phyloP scores from a whole-genome alignment of 2,113 vertebrate genomes.

The Oreotrochilus melanogaster region DNA sequence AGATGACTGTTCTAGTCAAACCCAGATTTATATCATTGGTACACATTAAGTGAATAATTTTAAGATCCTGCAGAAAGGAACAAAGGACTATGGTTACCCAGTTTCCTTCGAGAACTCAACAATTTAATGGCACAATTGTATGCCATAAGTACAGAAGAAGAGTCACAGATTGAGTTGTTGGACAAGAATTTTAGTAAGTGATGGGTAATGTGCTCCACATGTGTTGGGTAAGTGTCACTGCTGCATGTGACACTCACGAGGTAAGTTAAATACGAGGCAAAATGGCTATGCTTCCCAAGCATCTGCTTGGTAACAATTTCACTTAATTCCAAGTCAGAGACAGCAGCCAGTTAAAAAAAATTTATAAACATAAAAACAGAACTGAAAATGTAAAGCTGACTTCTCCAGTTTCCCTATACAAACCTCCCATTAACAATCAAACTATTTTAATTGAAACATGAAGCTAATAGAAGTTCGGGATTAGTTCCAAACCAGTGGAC shows the following conservation, averaged over 20 bases:
- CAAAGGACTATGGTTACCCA: neutral
- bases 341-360: neutral
- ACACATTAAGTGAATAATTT: neutral
- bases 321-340: neutral
- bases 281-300: neutral
- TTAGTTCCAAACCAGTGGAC: neutral
- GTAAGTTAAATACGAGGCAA: neutral
- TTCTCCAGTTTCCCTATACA: neutral
- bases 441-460: neutral
- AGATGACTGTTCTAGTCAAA: neutral
- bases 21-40: neutral
- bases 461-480: neutral
- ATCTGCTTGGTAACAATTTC: neutral
- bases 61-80: neutral
- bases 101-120: neutral
- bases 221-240: too few species aligned
- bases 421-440: neutral
- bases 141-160: neutral
- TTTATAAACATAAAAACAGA: neutral
- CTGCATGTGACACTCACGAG: neutral
- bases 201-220: too few species aligned
- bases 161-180: neutral
- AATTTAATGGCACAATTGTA: neutral
- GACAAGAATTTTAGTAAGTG: neutral
- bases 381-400: neutral